phyloP scores from a whole-genome alignment of 2,888 invertebrate species.

The Adelphocoris suturalis region DNA sequence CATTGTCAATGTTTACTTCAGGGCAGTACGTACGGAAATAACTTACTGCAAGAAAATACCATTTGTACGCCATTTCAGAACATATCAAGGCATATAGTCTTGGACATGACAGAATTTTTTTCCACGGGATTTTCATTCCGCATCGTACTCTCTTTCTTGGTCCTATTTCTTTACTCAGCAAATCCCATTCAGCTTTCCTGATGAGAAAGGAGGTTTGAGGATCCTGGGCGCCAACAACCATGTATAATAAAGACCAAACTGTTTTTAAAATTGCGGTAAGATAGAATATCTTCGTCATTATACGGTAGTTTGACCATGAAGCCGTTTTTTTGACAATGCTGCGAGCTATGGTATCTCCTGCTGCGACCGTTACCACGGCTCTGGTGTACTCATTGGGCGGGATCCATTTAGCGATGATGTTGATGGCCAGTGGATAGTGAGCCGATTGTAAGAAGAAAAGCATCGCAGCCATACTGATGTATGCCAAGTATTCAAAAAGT shows the following conservation, averaged over 20 bases:
- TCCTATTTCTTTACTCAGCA: conserved; percentile 39
- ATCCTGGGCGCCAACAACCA: conserved; percentile 53
- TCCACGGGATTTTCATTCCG: conserved; percentile 52
- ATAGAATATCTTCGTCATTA: background rate
- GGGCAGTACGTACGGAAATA: background rate
- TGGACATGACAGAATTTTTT: conserved; percentile 31
- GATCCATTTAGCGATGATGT: conserved; percentile 61
- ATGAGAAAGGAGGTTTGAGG: conserved; percentile 48
- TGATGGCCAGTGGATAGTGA: conserved; percentile 44
- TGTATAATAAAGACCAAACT: conserved; percentile 1
- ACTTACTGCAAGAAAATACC: background rate
- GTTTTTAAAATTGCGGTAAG: background rate
- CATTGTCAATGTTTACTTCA: background rate
- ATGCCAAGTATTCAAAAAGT: background rate
- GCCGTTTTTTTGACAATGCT: background rate
- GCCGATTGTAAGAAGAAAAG: background rate
- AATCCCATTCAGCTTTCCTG: conserved; percentile 39
- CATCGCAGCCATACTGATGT: background rate
- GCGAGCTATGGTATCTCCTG: background rate
- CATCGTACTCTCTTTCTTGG: conserved; percentile 32
- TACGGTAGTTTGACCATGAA: background rate
- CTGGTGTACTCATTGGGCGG: conserved; percentile 52
- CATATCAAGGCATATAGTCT: conserved; percentile 35
- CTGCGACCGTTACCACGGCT: background rate
- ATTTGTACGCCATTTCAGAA: conserved; percentile 37